Conservation (phyloP, 2,888 invertebrate genomes). For the Tipula confusa region DNA sequence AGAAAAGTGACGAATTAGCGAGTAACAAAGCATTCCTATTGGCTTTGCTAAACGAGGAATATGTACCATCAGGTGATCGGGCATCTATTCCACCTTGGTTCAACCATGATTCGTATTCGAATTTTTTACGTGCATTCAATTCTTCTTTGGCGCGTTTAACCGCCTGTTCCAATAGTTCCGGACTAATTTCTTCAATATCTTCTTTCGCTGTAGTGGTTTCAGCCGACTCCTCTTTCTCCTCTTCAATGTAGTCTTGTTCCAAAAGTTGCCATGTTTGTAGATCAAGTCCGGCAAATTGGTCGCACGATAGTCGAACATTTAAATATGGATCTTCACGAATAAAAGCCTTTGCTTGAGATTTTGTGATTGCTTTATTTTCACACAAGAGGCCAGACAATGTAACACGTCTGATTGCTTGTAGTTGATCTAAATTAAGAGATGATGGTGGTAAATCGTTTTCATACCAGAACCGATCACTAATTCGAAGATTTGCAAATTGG, state of each 20-base stretch:
- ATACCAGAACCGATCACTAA: slow-evolving; percentile 92
- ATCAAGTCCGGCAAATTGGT: slow-evolving; percentile 65
- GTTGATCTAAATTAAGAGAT: slow-evolving; percentile 69
- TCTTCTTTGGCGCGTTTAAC: slow-evolving; percentile 75
- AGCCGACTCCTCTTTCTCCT: slow-evolving; percentile 43
- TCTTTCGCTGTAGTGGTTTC: slow-evolving; percentile 42
- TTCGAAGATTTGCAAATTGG: slow-evolving; percentile 77
- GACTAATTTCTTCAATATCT: slow-evolving; percentile 64
- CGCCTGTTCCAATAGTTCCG: slow-evolving; percentile 68
- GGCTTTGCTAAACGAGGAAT: slow-evolving; percentile 86
- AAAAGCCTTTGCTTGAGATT: slow-evolving; percentile 81
- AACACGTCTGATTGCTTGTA: slow-evolving; percentile 75
- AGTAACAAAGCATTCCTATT: slow-evolving; percentile 76
- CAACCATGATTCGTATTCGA: slow-evolving; percentile 79
- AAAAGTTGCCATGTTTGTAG: slow-evolving; percentile 66
- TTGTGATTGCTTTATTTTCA: slow-evolving; percentile 61
- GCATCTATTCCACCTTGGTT: slow-evolving; percentile 74
- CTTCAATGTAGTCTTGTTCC: slow-evolving; percentile 51
- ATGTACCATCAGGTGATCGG: slow-evolving; percentile 78
- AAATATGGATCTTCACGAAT: slow-evolving; percentile 79
- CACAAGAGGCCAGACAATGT: slow-evolving; percentile 77
- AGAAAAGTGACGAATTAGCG: slow-evolving; percentile 80
- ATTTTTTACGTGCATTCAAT: slow-evolving; percentile 66
- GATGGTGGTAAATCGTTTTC: slow-evolving; percentile 91
- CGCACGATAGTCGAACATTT: slow-evolving; percentile 70